Evolutionary conservation across 2,888 invertebrate genomes (phyloP), one percentile per base, ranked within the genome.

Genomic region (Neoitamus cyanurus): DNA sequence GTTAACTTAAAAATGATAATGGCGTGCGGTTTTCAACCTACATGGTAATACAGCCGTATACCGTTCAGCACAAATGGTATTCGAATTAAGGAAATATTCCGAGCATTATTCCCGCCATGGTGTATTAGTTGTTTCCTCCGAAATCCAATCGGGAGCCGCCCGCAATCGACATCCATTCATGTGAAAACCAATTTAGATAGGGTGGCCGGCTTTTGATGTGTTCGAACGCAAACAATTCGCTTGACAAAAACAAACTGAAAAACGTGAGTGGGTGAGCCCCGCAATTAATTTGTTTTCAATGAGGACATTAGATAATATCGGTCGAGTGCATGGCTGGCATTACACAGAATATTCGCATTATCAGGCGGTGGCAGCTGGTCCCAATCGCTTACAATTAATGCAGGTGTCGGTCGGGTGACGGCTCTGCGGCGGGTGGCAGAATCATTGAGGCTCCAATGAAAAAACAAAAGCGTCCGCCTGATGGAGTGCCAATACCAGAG

Each of bases 181-280:
- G 48, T 48, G 48, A 15, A 48, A 48, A 48, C 5, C 48, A 48
- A 48, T 48, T 48, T 48, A 48, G 48, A 48, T 48, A 48, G 15
- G 48, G 6, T 5, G 20, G 25, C 7, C 11, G 9, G 58, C 58
- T 25, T 58, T 25, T 58, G 58, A 58, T 58, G 9, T 3, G 58
- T 20, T 25, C 6, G 58, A 58, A 58, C 20, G 58, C 58, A 58
- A 58, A 58, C 9, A 58, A 25, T 25, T 70, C 31, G 6, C 1
- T 70, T 70, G 70, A 70, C 70, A 70, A 13, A 70, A n/a, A 70
- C n/a, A 31, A 31, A 70, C 70, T 34, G 58, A 70, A 34, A 70
- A 31, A 31, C 15, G 13, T 30, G 31, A 70, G 7, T 70, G 31
- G n/a, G 13, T 13, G 4, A 70, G n/a, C 1, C 70, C 9, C 34